These are phyloP conservation scores for Heteromyza rotundicornis DNA, from an alignment of 2,888 invertebrate species.

Conservation along the genomic window DNA sequence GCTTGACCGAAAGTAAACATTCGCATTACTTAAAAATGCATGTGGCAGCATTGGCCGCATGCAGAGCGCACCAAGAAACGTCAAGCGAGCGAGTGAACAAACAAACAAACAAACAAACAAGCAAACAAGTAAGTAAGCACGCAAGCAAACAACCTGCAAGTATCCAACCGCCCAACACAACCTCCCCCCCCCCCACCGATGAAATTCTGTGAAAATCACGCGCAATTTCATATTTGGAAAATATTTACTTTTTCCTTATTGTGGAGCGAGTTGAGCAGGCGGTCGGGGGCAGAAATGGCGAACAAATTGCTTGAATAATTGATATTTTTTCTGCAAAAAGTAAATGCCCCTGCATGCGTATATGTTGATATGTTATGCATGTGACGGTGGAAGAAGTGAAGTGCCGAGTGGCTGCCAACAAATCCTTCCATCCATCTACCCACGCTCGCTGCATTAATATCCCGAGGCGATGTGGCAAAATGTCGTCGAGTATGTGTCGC, in stretches of 20 bases:
- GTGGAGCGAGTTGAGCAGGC: slow-evolving; percentile 7
- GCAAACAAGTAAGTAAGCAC: too few relatives aligned
- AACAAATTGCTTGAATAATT: slow-evolving; percentile 48
- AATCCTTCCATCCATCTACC: background rate
- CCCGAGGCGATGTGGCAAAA: slow-evolving; percentile 10
- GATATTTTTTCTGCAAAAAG: slow-evolving; percentile 30
- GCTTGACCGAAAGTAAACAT: slow-evolving; percentile 52
- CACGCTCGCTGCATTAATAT: slow-evolving; percentile 11
- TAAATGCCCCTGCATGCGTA: background rate
- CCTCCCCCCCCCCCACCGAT: too few relatives aligned
- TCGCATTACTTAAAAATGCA: slow-evolving; percentile 38
- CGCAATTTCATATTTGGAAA: slow-evolving; percentile 51
- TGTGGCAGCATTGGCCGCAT: background rate
- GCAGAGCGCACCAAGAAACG: slow-evolving; percentile 1
- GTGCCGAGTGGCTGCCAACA: background rate
- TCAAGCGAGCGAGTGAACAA: background rate
- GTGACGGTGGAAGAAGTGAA: too few relatives aligned
- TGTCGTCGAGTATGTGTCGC: slow-evolving; percentile 6
- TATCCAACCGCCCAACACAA: too few relatives aligned
- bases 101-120: slow-evolving; percentile 4
- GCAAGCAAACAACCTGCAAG: background rate
- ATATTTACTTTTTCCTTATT: slow-evolving; percentile 33
- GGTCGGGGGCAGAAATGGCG: slow-evolving; percentile 38
- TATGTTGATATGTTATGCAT: background rate
- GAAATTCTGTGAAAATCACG: slow-evolving; percentile 43